Evolutionary conservation across 2,888 invertebrate genomes (phyloP), one percentile per base, ranked within the genome.

Genomic region (Celastrina argiolus): DNA sequence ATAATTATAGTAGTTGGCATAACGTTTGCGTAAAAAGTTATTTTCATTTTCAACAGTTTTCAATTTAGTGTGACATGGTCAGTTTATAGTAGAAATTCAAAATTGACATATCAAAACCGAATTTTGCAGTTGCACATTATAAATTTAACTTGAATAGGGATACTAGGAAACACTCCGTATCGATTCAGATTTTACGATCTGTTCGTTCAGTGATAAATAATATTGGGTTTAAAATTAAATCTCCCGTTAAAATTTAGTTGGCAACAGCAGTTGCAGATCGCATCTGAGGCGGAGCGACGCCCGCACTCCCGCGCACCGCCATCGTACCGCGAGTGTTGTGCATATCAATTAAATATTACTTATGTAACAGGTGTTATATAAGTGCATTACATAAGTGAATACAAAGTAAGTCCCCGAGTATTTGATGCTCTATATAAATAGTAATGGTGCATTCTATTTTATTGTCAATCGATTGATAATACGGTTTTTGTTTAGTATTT

Each of bases 201-300:
- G 80, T 75, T 70, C 76, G 79, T 83, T 84, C 82, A 71, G 67
- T 70, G 83, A 86, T 88, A 88, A 87, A 89, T 87, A 83, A 87
- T 84, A 87, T 82, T 80, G 81, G 79, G 78, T 77, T 78, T 80
- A 80, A 78, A 76, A 78, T 75, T 76, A 78, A 79, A 67, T 72
- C 74, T 70, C 73, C 69, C 69, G 69, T 75, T 74, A 76, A 71
- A 67, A 68, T 69, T 66, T 67, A 16, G 56, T 68, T 67, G 67
- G 70, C 69, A 56, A 63, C 42, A 70, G 74, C 84, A 84, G 84
- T 84, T 78, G 75, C 76, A 76, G 71, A 71, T 69, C 75, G 76
- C 75, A 75, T 70, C 64, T 74, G 75, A 68, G 69, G 73, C 74
- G 31, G 31, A 31, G 77, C 71, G 73, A 67, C 73, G 70, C 65